phyloP scores from a whole-genome alignment of 2,888 invertebrate species.

The Caenorhabditis sp. region DNA sequence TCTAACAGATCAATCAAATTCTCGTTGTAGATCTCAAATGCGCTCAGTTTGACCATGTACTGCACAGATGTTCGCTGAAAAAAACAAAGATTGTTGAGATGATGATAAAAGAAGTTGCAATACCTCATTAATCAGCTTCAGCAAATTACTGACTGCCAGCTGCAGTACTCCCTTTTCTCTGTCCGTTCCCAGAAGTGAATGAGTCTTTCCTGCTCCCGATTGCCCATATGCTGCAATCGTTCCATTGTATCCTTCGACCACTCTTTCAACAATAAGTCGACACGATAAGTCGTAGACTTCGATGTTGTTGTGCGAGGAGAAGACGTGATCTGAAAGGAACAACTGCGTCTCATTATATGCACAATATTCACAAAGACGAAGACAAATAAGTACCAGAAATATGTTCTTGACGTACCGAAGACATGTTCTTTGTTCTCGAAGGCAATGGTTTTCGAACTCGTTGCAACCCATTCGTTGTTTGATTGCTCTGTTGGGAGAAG shows the following conservation, averaged over 20 bases:
- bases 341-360: no score
- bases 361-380: no score
- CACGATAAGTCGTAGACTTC: slow-evolving; percentile 19
- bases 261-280: slow-evolving; percentile 5
- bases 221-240: slow-evolving; percentile 37
- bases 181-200: slow-evolving; percentile 12
- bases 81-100: neutral
- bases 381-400: no score
- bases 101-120: neutral
- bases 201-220: slow-evolving; percentile 34
- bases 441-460: neutral
- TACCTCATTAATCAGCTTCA: slow-evolving; percentile 13
- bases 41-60: slow-evolving; percentile 28
- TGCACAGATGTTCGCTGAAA: slow-evolving; percentile 15
- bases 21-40: slow-evolving; percentile 32
- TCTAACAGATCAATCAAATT: slow-evolving; percentile 10
- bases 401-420: no score
- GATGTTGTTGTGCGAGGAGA: neutral
- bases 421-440: neutral
- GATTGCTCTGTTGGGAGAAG: slow-evolving; percentile 3
- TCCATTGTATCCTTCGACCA: slow-evolving; percentile 25
- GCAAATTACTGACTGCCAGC: slow-evolving; percentile 4
- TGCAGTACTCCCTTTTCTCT: slow-evolving; percentile 7
- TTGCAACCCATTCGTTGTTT: neutral
- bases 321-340: slow-evolving; percentile 28